Conservation (phyloP, 2,888 invertebrate genomes). For the Nebria brevicollis region DNA sequence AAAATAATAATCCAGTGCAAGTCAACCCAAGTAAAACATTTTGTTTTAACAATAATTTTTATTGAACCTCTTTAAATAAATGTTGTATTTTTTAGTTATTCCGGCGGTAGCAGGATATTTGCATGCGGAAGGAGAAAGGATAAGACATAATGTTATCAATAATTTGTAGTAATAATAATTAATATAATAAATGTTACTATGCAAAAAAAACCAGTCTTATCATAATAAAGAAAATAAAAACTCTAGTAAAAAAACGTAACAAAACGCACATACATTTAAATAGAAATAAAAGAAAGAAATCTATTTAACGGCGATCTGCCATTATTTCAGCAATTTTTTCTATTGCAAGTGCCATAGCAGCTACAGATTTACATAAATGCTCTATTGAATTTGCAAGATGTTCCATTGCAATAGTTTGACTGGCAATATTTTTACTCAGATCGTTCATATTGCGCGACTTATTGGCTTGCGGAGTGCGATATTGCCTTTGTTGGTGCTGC, state of each 20-base stretch:
- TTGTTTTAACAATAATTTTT: neutral
- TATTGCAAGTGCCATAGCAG: neutral
- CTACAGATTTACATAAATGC: no score
- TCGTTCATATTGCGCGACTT: no score
- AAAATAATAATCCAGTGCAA: neutral
- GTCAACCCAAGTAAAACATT: constrained; percentile 3
- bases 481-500: no score
- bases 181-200: neutral
- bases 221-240: neutral
- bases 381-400: no score
- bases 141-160: neutral
- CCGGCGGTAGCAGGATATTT: neutral
- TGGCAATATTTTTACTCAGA: no score
- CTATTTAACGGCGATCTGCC: neutral
- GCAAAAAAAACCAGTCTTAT: neutral
- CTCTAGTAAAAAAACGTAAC: neutral
- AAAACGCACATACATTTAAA: neutral
- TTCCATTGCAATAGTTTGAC: no score
- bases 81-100: neutral
- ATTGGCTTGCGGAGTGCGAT: no score
- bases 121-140: constrained; percentile 11
- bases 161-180: constrained; percentile 3
- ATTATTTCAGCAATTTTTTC: neutral
- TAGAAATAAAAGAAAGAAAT: neutral
- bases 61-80: no score